phyloP scores from a whole-genome alignment of 2,888 invertebrate species.

The Aphidoletes aphidimyza region DNA sequence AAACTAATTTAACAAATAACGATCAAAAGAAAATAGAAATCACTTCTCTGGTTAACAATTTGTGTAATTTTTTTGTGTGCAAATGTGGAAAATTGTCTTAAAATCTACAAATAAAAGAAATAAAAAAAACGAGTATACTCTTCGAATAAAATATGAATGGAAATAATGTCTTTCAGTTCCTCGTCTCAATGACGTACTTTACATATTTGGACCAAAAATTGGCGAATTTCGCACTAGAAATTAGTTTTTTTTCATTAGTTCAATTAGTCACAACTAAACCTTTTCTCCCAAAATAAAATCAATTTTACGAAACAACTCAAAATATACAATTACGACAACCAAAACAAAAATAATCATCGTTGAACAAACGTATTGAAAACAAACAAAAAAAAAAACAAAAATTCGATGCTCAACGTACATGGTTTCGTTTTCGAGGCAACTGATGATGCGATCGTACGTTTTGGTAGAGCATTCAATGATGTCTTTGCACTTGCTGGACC shows the following conservation, averaged over 20 bases:
- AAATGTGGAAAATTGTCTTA: background rate
- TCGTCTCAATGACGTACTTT: no score
- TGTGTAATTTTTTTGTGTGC: background rate
- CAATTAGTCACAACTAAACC: conserved; percentile 13
- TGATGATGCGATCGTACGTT: conserved; percentile 63
- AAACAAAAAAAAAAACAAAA: conserved; percentile 56
- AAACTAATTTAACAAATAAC: conserved; percentile 2
- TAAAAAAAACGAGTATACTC: background rate
- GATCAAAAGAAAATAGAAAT: background rate
- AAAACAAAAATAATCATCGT: conserved; percentile 8
- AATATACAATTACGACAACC: background rate
- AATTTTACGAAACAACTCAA: background rate
- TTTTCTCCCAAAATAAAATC: background rate
- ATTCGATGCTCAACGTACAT: conserved; percentile 55
- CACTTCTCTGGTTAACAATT: background rate
- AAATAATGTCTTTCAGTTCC: no score
- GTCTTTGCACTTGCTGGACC: conserved; percentile 55
- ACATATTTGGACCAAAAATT: background rate
- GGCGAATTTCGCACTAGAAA: background rate
- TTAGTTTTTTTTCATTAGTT: background rate
- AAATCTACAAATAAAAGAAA: background rate
- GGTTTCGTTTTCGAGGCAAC: conserved; percentile 57
- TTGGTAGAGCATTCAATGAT: conserved; percentile 58
- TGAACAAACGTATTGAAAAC: background rate
- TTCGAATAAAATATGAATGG: no score